These are phyloP conservation scores for Diplolepis rosae DNA, from an alignment of 2,888 invertebrate genomes.

Conservation along the genomic window DNA sequence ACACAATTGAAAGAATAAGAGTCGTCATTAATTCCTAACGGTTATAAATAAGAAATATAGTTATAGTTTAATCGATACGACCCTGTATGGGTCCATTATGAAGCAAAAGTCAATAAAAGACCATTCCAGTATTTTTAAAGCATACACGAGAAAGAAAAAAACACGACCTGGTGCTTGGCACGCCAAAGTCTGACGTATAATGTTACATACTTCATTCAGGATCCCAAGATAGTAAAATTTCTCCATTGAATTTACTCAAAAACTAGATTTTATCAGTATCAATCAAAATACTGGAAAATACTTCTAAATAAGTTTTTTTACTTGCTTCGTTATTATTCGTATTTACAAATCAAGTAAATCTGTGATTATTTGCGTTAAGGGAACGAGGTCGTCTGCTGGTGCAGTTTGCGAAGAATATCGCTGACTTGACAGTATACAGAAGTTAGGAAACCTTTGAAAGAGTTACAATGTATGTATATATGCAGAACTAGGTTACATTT, in stretches of 20 bases:
- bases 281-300: no score
- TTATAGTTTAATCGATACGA: conserved; percentile 55
- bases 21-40: neutral
- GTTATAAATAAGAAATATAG: conserved; percentile 46
- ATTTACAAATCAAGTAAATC: neutral
- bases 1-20: neutral
- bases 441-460: conserved; percentile 6
- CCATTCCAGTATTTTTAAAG: conserved; percentile 5
- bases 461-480: neutral
- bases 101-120: conserved; percentile 42
- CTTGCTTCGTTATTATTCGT: neutral
- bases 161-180: conserved; percentile 15
- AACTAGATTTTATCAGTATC: no score
- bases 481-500: conserved; percentile 5
- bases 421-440: conserved; percentile 1
- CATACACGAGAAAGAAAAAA: conserved; percentile 4
- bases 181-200: conserved; percentile 1
- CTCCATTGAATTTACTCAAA: no score
- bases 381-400: neutral
- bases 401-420: conserved; percentile 7
- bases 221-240: no score
- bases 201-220: conserved; percentile 22
- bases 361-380: neutral
- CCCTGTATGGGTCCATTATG: conserved; percentile 51
- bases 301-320: no score